A percentile compares a stretch with the other conserved stretches of the same genome.
phyloP scores from a whole-genome alignment of 2,113 vertebrate species.

The Zosterops hypoxanthus region DNA sequence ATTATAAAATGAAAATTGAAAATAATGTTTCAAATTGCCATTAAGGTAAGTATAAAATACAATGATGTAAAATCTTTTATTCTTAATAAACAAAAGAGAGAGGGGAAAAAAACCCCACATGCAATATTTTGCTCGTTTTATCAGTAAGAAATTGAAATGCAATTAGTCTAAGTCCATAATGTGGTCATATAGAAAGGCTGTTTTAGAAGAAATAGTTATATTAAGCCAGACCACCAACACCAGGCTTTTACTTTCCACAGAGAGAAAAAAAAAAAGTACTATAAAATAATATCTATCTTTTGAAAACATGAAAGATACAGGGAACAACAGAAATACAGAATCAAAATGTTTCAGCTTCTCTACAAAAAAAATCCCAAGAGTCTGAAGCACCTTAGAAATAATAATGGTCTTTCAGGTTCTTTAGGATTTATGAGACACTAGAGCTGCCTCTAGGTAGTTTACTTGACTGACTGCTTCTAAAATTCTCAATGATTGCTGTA shows the following conservation, averaged over 20 bases:
- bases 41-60: not conserved
- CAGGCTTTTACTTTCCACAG: not conserved
- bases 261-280: not conserved
- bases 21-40: not conserved
- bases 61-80: not conserved
- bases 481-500: not conserved
- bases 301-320: not conserved
- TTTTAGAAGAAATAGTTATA: not conserved
- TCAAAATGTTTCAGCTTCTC: not conserved
- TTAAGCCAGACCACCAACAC: not conserved
- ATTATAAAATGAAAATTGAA: not conserved
- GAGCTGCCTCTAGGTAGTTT: not conserved
- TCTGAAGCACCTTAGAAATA: not conserved
- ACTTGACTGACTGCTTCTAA: not conserved
- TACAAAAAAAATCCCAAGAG: not conserved
- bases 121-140: not conserved
- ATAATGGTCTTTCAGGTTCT: not conserved
- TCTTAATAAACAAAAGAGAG: not conserved
- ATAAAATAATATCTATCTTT: not conserved
- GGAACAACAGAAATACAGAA: not conserved
- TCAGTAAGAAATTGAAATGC: not conserved
- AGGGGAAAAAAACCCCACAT: rapidly evolving
- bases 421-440: not conserved
- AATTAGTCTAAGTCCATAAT: not conserved
- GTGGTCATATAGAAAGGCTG: not conserved